Evolutionary conservation across 2,888 invertebrate species (phyloP).

Genomic region (Morpho deidamia): DNA sequence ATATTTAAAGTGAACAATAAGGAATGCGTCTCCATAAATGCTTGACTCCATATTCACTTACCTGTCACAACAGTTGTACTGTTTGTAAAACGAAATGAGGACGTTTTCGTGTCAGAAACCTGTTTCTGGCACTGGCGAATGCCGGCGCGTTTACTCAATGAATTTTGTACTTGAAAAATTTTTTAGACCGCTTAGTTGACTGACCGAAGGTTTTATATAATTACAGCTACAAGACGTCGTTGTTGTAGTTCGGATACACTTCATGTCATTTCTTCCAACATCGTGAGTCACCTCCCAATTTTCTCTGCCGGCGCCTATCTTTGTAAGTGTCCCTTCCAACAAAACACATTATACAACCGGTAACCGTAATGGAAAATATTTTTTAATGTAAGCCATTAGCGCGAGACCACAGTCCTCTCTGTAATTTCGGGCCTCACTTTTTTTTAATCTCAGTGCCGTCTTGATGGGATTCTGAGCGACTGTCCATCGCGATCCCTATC

Average conservation of each 20-base stretch:
- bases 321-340: slow-evolving; percentile 34
- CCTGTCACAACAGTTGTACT: slow-evolving; percentile 41
- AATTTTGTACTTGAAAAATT: slow-evolving; percentile 37
- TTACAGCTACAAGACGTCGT: slow-evolving; percentile 9
- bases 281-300: slow-evolving; percentile 37
- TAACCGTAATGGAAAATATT: slow-evolving; percentile 67
- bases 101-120: slow-evolving; percentile 49
- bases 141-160: slow-evolving; percentile 42
- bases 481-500: slow-evolving; percentile 74
- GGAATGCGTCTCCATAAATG: background rate
- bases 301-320: slow-evolving; percentile 42
- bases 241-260: slow-evolving; percentile 1
- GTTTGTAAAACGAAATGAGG: slow-evolving; percentile 50
- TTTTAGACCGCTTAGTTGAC: slow-evolving; percentile 27
- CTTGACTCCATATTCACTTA: slow-evolving; percentile 27
- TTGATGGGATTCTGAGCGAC: slow-evolving; percentile 71
- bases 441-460: slow-evolving; percentile 57
- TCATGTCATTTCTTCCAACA: slow-evolving; percentile 13
- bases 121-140: slow-evolving; percentile 40
- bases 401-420: slow-evolving; percentile 57
- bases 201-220: slow-evolving; percentile 34
- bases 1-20: background rate
- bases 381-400: slow-evolving; percentile 74
- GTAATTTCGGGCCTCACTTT: slow-evolving; percentile 68
- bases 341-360: slow-evolving; percentile 50